A percentile compares a stretch with the other conserved stretches of the same genome.
phyloP scores from a whole-genome alignment of 2,113 vertebrate species.

The Dromaius novaehollandiae region DNA sequence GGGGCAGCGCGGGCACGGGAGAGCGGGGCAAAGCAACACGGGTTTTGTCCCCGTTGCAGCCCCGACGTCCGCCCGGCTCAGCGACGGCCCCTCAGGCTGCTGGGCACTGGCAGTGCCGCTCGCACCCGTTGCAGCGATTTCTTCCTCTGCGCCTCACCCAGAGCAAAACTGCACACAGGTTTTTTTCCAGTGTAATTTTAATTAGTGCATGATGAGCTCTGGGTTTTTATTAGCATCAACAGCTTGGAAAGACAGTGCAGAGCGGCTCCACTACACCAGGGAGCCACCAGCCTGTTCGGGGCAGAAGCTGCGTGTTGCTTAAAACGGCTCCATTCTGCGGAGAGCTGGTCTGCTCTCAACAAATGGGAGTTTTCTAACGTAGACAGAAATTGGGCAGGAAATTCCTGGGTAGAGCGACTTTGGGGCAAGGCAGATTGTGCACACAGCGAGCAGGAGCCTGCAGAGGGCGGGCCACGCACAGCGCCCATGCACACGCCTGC shows the following conservation, averaged over 20 bases:
- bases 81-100: neutral
- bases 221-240: slow-evolving; percentile 46
- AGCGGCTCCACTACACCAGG: slow-evolving; percentile 42
- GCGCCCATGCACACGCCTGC: accelerated
- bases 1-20: too few species aligned
- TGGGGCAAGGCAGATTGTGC: neutral
- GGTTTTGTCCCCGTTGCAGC: neutral
- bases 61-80: too few species aligned
- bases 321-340: neutral
- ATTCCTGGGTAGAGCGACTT: neutral
- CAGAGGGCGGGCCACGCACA: too few species aligned
- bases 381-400: slow-evolving; percentile 3
- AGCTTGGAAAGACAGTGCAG: slow-evolving; percentile 30
- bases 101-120: neutral
- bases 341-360: neutral
- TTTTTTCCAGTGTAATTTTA: slow-evolving; percentile 39
- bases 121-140: neutral
- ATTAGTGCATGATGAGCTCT: slow-evolving; percentile 30
- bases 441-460: accelerated
- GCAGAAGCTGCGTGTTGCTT: slow-evolving; percentile 9
- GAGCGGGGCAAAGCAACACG: neutral
- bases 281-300: slow-evolving; percentile 47
- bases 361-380: neutral
- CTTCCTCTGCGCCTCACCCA: neutral
- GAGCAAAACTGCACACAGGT: neutral